These are phyloP conservation scores for Esperia sulphurella DNA, from an alignment of 2,888 invertebrate genomes.

Conservation along the genomic window DNA sequence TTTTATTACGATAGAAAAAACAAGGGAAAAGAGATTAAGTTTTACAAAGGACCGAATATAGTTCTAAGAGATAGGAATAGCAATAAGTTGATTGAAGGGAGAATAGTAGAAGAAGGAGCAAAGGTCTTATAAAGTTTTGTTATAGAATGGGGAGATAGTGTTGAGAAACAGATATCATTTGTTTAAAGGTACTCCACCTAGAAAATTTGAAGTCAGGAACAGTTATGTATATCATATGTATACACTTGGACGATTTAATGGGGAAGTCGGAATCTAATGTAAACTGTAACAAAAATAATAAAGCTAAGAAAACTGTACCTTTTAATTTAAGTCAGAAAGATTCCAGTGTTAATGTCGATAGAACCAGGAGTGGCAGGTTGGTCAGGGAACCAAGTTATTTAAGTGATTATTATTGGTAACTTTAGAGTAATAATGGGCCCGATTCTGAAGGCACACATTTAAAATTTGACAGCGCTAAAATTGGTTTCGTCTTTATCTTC, in stretches of 20 bases:
- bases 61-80: constrained; percentile 5
- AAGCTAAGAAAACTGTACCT: neutral
- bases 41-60: constrained; percentile 6
- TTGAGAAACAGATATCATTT: constrained; percentile 8
- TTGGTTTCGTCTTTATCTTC: too few species aligned
- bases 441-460: too few species aligned
- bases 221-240: neutral
- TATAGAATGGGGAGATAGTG: constrained; percentile 4
- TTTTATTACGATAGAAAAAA: constrained; percentile 9
- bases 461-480: too few species aligned
- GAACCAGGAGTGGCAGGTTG: neutral
- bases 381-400: neutral
- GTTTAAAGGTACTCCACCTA: constrained; percentile 1
- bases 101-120: neutral
- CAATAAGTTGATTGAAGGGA: constrained; percentile 6
- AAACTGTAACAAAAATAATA: neutral
- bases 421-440: too few species aligned
- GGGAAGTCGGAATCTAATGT: too few species aligned
- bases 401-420: neutral
- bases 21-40: neutral
- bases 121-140: constrained; percentile 6
- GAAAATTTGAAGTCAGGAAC: neutral
- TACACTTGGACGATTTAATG: neutral
- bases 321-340: neutral
- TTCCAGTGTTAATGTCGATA: neutral